Evolutionary conservation across 1,140 invertebrate species (phyloP).

Genomic region (Atta texana): DNA sequence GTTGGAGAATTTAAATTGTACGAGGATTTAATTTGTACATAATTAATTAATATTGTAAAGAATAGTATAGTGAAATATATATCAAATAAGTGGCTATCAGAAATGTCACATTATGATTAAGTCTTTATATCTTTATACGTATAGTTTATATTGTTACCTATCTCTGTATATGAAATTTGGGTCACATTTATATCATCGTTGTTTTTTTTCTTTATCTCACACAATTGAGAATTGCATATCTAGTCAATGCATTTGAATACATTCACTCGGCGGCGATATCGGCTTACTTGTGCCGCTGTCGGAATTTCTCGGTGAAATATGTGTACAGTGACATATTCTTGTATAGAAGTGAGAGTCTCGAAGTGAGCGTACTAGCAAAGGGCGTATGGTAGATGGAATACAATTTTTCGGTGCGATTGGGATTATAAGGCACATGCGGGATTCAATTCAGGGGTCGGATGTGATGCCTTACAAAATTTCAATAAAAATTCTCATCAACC

Average conservation of each 20-base stretch:
- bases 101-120: neutral
- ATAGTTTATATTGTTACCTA: neutral
- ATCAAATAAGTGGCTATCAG: neutral
- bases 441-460: conserved; percentile 25
- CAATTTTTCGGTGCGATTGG: conserved; percentile 57
- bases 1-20: neutral
- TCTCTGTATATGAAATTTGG: neutral
- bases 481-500: conserved; percentile 73
- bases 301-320: conserved; percentile 23
- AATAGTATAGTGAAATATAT: neutral
- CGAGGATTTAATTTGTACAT: neutral
- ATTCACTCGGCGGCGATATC: conserved; percentile 36
- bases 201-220: neutral
- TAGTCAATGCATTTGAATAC: conserved; percentile 51
- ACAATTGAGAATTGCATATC: conserved; percentile 28
- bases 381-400: conserved; percentile 54
- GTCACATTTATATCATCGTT: neutral
- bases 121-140: neutral
- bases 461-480: conserved; percentile 65
- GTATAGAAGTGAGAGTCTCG: conserved; percentile 47
- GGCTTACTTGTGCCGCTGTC: neutral
- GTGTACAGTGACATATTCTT: conserved; percentile 54
- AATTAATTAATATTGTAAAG: conserved; percentile 3
- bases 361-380: neutral
- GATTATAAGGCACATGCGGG: conserved; percentile 55